Conservation (phyloP, 1,140 invertebrate genomes). For the Zaprionus camerounensis region DNA sequence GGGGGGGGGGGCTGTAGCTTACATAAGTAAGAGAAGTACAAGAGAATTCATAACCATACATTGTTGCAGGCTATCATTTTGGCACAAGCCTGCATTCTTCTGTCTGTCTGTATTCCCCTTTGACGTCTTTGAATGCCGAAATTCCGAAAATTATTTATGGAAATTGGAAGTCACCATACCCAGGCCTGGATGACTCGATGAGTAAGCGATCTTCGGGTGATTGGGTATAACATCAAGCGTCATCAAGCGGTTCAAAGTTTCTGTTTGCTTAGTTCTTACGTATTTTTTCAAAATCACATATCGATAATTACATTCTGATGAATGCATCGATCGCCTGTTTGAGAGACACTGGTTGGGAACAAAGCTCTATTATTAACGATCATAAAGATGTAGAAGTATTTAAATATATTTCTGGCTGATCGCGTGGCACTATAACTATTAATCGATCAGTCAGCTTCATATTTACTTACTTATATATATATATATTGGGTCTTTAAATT, state of each 20-base stretch:
- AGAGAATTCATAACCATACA: not conserved
- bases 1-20: not conserved
- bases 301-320: not conserved
- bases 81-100: too few relatives aligned
- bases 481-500: too few relatives aligned
- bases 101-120: not conserved
- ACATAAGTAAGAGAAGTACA: not conserved
- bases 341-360: not conserved
- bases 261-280: not conserved
- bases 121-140: constrained; percentile 25
- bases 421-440: not conserved
- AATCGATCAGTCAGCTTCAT: not conserved
- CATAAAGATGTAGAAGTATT: not conserved
- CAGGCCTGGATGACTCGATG: constrained; percentile 16
- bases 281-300: not conserved
- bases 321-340: not conserved
- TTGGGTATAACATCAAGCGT: not conserved
- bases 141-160: not conserved
- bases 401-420: not conserved
- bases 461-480: not conserved
- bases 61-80: not conserved
- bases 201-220: constrained; percentile 20
- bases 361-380: not conserved
- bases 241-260: not conserved
- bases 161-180: constrained; percentile 36